Conservation (phyloP, 2,797 vertebrate species). For the Oreochromis grahami region DNA sequence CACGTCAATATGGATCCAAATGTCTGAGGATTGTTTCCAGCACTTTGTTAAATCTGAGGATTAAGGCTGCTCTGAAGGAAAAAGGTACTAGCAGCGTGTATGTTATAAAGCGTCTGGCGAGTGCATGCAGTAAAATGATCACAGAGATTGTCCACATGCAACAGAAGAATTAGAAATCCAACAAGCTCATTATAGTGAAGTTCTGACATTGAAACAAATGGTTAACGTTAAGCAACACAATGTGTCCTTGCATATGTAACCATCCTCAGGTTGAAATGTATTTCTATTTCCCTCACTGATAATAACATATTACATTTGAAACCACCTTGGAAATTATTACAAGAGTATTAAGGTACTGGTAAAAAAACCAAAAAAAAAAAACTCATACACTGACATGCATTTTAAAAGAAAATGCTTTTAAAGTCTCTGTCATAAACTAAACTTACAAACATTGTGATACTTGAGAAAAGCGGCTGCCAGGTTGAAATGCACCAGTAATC, state of each 20-base stretch:
- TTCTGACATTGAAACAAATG: neutral
- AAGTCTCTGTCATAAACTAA: constrained; percentile 24
- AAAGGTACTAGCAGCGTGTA: neutral
- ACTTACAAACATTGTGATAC: constrained; percentile 31
- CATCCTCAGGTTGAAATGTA: neutral
- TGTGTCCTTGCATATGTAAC: neutral
- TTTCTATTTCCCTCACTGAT: neutral
- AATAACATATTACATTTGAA: neutral
- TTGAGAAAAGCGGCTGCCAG: constrained; percentile 26
- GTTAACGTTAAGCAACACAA: neutral
- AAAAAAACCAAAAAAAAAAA: neutral
- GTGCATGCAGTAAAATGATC: neutral
- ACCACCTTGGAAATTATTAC: neutral
- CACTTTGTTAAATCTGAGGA: neutral
- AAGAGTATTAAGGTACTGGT: neutral
- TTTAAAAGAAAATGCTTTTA: constrained; percentile 42
- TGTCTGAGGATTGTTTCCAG: neutral
- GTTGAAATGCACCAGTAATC: constrained; percentile 43
- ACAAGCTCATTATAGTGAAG: neutral
- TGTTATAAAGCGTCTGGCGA: neutral
- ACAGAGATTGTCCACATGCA: neutral
- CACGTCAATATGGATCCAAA: neutral
- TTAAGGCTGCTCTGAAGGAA: neutral
- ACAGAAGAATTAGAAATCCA: neutral
- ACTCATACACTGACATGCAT: neutral